Evolutionary conservation across 2,113 vertebrate species (phyloP), one percentile per base, ranked within the genome.

Genomic region (Scortum barcoo): DNA sequence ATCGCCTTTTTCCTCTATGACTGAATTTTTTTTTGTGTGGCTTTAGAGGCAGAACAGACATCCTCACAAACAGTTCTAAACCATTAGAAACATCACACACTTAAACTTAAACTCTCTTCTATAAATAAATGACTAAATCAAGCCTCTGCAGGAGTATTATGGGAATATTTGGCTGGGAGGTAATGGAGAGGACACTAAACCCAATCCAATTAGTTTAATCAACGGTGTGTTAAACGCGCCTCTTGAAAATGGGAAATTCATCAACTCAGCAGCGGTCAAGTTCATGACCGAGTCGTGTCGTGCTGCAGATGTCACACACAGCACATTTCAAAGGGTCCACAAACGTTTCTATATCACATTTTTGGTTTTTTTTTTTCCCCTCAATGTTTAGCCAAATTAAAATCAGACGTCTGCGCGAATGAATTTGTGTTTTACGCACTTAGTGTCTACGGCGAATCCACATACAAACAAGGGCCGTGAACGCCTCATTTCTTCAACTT

Each of bases 191-290:
- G 76, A 63, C 76, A 67, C 26, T 60, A 78, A 80, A 76, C n/a
- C 78, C 57, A 83, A 90, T 83, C 74, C 86, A 90, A 85, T 92
- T 88, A 89, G 80, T 75, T 62, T 71, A 80, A 84, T 91, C 71
- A 70, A 82, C 79, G 86, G 58, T 82, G 88, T 20, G 80, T 89
- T 89, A 33, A 89, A 84, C 13, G 76, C 9, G n/a, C 77, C 75
- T 72, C 78, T 20, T 16, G 76, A 63, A 83, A 56, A 44, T 53
- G 68, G 77, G 66, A 70, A 60, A 81, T 57, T 62, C 50, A 42
- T n/a, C 30, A 46, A 76, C 36, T 72, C 16, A 22, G n/a, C 68
- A 78, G 53, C 58, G 28, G 72, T 73, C 57, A 71, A 61, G 74
- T 76, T 75, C 56, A 61, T 20, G 76, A 53, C 30, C 42, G 33